Base-by-base conservation (phyloP, 2,113 vertebrate genomes). In the Peromyscus maniculatus region DNA sequence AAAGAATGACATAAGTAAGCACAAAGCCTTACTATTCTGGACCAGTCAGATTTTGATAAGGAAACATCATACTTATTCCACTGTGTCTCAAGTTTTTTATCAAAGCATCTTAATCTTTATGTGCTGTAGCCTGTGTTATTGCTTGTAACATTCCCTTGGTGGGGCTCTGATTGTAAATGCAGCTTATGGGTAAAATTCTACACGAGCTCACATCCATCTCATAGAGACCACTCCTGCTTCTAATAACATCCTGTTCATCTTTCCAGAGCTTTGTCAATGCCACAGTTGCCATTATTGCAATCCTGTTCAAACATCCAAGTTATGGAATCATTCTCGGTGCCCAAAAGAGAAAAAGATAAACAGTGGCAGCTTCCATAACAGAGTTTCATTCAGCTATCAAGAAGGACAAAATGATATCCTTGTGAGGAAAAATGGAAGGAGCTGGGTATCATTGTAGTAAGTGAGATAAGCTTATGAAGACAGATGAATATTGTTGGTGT, bases 21-120 rank as follows among this genome's bases (percentile, higher is more conserved):
- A 91, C 13, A 91, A 95, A 79, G 6, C 5, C 5, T 19, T 5
- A 64, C 39, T 16, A 75, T 84, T 12, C 28, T 55, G 66, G 22
- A 62, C 11, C 71, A 93, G 26, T 28, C 31, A 86, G 31, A 91
- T 16, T 72, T 87, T 72, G 59, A 21, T 89, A 59, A 93, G 75
- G 46, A 88, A 95, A 97, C 64, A 36, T 92, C 55, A 4, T 90
- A 90, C 28, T 57, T 69, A 91, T 3, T n/a, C 64, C 52, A 55
- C 21, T 71, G 5, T 36, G 9, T 46, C 71, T 22, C 24, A 39
- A 21, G 43, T 10, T 59, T 24, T 93, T 66, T 84, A 16, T 77
- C 57, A 52, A 92, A 97, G 84, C 10, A 89, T 33, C 21, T 89
- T 67, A 26, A 33, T 31, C 7, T 43, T 66, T 31, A 31, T 39